phyloP scores from a whole-genome alignment of 2,888 invertebrate genomes.

The Acleris cristana region DNA sequence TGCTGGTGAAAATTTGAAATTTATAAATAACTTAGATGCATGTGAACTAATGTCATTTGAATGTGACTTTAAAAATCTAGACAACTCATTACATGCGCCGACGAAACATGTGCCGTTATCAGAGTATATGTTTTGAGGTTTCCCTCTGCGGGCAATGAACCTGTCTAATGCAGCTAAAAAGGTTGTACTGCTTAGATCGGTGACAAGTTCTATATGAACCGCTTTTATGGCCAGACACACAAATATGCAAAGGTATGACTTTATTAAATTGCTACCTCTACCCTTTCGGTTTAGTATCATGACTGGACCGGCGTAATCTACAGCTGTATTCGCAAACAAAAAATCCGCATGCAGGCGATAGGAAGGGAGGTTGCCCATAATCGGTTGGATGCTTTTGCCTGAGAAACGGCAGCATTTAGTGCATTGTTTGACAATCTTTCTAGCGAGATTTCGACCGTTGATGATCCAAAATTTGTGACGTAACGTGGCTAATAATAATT shows the following conservation, averaged over 20 bases:
- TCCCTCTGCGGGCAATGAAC: too few species aligned
- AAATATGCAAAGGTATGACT: constrained; percentile 43
- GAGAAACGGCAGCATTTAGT: constrained; percentile 35
- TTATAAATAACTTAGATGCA: too few species aligned
- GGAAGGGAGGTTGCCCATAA: constrained; percentile 42
- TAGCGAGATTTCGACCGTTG: constrained; percentile 36
- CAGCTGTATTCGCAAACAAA: constrained; percentile 39
- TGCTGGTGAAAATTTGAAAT: too few species aligned
- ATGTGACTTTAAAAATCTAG: too few species aligned
- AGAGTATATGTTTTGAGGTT: too few species aligned
- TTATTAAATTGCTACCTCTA: constrained; percentile 39
- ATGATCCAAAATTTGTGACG: constrained; percentile 40
- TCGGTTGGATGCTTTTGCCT: constrained; percentile 37
- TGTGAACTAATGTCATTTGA: too few species aligned
- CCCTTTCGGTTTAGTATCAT: constrained; percentile 41
- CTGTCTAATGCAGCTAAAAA: too few species aligned
- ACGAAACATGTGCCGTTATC: too few species aligned
- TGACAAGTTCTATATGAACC: too few species aligned
- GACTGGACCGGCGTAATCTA: constrained; percentile 43
- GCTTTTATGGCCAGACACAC: constrained; percentile 30
- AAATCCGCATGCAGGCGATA: constrained; percentile 39
- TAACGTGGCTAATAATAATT: constrained; percentile 37
- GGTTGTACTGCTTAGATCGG: too few species aligned
- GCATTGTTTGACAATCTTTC: constrained; percentile 35
- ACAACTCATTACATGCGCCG: too few species aligned